phyloP scores from a whole-genome alignment of 2,888 invertebrate genomes.

The Rhagonycha fulva region DNA sequence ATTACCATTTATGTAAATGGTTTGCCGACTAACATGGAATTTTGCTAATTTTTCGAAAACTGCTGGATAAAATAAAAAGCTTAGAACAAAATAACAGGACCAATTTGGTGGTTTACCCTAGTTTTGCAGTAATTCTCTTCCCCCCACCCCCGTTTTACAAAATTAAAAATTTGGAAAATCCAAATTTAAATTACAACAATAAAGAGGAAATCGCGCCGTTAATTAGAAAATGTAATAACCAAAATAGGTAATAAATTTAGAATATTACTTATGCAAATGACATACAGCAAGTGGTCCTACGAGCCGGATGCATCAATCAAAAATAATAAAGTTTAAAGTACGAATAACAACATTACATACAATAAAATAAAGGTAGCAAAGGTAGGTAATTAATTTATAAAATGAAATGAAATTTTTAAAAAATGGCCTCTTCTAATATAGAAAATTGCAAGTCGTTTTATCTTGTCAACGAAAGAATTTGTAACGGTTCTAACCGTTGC shows the following conservation, averaged over 20 bases:
- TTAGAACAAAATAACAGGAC: too few relatives aligned
- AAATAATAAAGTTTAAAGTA: background rate
- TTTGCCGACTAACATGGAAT: background rate
- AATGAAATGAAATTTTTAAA: background rate
- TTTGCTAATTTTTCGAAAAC: too few relatives aligned
- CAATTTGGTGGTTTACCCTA: too few relatives aligned
- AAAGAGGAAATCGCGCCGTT: background rate
- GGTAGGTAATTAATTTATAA: background rate
- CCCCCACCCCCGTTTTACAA: background rate
- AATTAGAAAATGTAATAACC: background rate
- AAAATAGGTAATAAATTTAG: background rate
- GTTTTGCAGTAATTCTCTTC: too few relatives aligned
- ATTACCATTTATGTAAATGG: background rate
- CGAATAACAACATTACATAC: background rate
- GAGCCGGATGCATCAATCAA: background rate
- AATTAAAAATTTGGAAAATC: too few relatives aligned
- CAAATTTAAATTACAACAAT: background rate
- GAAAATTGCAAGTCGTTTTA: slow-evolving; percentile 18
- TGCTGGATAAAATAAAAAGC: too few relatives aligned
- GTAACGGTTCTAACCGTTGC: slow-evolving; percentile 15
- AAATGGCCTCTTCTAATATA: slow-evolving; percentile 12
- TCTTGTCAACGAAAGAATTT: slow-evolving; percentile 21
- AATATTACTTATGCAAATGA: background rate
- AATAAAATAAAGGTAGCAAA: background rate
- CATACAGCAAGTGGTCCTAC: background rate